These are phyloP conservation scores for Sabatieria punctata DNA, from an alignment of 2,888 invertebrate genomes.

Conservation along the genomic window DNA sequence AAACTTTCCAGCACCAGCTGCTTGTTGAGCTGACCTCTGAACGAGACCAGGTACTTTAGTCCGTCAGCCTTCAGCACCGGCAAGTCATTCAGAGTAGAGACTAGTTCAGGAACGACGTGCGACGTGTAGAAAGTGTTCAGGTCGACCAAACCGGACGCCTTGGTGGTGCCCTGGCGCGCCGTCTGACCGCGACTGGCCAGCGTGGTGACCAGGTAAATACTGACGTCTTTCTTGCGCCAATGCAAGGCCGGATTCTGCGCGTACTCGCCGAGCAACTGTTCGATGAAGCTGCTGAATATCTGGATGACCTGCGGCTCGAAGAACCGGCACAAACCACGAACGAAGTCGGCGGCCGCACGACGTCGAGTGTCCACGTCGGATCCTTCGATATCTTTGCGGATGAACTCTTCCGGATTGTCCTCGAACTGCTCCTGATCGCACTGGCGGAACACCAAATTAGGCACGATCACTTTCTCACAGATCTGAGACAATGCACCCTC, in stretches of 20 bases:
- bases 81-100: conserved; percentile 37
- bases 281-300: conserved; percentile 8
- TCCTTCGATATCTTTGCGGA: conserved; percentile 80
- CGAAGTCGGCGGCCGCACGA: conserved; percentile 88
- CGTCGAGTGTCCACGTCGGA: conserved; percentile 81
- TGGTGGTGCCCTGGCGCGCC: conserved; percentile 41
- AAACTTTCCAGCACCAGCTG: conserved; percentile 56
- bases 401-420: conserved; percentile 94
- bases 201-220: conserved; percentile 85
- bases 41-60: conserved; percentile 87
- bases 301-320: conserved; percentile 46
- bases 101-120: conserved; percentile 69
- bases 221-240: conserved; percentile 90
- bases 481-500: conserved; percentile 68
- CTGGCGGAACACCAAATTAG: conserved; percentile 86
- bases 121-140: conserved; percentile 69
- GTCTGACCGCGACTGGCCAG: conserved; percentile 75
- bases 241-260: conserved; percentile 52
- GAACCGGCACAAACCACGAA: conserved; percentile 67
- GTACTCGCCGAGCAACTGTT: conserved; percentile 41
- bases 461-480: conserved; percentile 94
- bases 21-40: conserved; percentile 67
- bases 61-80: conserved; percentile 75
- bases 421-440: conserved; percentile 92
- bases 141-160: conserved; percentile 37